Evolutionary conservation across 2,113 vertebrate genomes (phyloP).

Genomic region (Hemicordylus capensis): DNA sequence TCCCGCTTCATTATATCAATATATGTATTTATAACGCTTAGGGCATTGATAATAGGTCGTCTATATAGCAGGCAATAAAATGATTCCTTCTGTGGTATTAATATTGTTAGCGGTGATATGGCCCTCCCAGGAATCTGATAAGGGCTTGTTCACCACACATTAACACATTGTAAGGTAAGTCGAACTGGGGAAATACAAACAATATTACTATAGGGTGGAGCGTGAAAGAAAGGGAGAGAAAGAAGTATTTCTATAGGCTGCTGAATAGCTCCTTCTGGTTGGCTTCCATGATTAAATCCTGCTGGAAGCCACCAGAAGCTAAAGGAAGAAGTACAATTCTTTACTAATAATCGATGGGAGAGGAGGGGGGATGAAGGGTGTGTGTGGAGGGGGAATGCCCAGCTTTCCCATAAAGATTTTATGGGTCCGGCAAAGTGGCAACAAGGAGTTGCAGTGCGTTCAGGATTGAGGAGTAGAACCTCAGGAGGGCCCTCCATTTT

Average conservation of each 20-base stretch:
- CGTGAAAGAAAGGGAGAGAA: not conserved
- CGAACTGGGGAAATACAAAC: constrained; percentile 31
- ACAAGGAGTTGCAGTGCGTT: constrained; percentile 22
- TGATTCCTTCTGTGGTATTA: constrained; percentile 59
- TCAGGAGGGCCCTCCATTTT: not conserved
- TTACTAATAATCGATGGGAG: not conserved
- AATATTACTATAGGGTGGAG: not conserved
- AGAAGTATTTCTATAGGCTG: constrained; percentile 4
- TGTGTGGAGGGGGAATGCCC: not conserved
- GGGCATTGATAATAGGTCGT: constrained; percentile 64
- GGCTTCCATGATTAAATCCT: not conserved
- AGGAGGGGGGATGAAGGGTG: not conserved
- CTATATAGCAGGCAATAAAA: constrained; percentile 63
- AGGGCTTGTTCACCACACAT: constrained; percentile 57
- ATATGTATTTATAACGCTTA: constrained; percentile 66
- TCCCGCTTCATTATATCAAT: constrained; percentile 66
- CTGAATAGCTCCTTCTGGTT: not conserved
- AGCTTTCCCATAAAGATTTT: constrained; percentile 45
- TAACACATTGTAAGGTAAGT: constrained; percentile 49
- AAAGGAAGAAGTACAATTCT: not conserved
- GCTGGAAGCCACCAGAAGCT: not conserved
- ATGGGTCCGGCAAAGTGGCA: constrained; percentile 25
- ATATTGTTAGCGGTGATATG: constrained; percentile 61
- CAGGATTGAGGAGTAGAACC: constrained; percentile 1
- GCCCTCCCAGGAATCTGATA: constrained; percentile 66